Base-by-base conservation (phyloP, 2,888 invertebrate genomes). In the Entomobrya proxima region DNA sequence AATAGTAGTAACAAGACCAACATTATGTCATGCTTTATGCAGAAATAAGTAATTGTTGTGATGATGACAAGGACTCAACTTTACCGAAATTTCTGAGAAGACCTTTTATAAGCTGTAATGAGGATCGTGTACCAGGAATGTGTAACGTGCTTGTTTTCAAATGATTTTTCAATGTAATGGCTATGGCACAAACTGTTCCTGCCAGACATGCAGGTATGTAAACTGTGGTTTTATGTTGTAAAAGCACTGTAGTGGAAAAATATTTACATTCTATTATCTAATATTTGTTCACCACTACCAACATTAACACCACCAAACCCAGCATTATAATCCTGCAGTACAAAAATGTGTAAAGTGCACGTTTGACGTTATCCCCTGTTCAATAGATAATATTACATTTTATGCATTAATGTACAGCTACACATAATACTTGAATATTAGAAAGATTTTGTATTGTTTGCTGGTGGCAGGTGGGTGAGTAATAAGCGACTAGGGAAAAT, bases 271-370 rank as follows among this genome's bases (percentile, higher is more conserved):
- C 55, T 24, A 47, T 64, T 50, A 76, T 50, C 35, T 64, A 67
- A 30, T 78, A 64, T 78, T 64, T 64, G 32, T 35, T 52, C 61
- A 58, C 55, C 27, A 58, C 7, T 18, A 7, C 13, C 35, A 32
- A 27, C 74, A 52, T 44, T 18, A 40, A 21, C 7, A 11, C 11
- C 27, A 9, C 35, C 11, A 52, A 47, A 47, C 18, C 15, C 47
- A 47, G n/a, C 21, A 67, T 35, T 9, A 37, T 18, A 32, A 58
- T 69, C 7, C 40, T 40, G 24, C 6, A 18, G 21, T 0, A 6
- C 35, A 64, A 64, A 37, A 78, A 50, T n/a, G 64, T 78, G 47
- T 78, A 67, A 77, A 61, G 30, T 18, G 32, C 11, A 77, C 61
- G n/a, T n/a, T n/a, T n/a, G n/a, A 58, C 44, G 32, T 30, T 27